Evolutionary conservation across 92 coral and sea anemone species (phyloP), one percentile per base, ranked within the genome.

Genomic region (Meandrina meandrites): DNA sequence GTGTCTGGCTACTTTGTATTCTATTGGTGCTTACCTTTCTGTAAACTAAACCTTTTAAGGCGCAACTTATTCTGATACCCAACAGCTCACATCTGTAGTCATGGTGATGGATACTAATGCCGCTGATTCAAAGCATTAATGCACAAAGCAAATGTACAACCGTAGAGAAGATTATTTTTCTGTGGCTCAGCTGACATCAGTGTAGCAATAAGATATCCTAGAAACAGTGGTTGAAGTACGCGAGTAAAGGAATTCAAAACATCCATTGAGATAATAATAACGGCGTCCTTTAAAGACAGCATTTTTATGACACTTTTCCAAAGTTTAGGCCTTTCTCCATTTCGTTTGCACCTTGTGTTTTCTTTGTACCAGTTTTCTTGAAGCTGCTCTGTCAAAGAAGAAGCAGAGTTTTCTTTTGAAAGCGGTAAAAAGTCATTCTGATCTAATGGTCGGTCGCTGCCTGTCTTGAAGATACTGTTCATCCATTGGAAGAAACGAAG

Each of bases 1-100:
- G n/a, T n/a, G n/a, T 19, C 18, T 40, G 45, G 45, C 45, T 40
- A 40, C 3, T 40, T 40, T 40, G 6, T 48, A 48, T 74, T 42
- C 32, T 27, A 27, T 13, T 27, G 3, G 32, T 74, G 16, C 78
- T 7, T 74, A 74, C 78, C 78, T 74, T 74, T 0, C 18, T n/a
- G 4, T 74, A 74, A 42, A 74, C 50, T 18, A 74, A n/a, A 35
- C 78, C 78, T 42, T 74, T 74, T 35, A 74, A 2, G 78, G 78
- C 78, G 51, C 51, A 8, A 11, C 47, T 35, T 0, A 74, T 74
- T 74, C 51, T 74, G 45, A 74, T 42, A 42, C 24, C 78, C 78
- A 74, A 9, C 51, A 74, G 51, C 16, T 74, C 78, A 36, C 78
- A 35, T 74, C 28, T 35, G 5, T 74, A 74, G 78, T 18, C 24